Percentiles rank a stretch among this genome's conserved stretches.
These are phyloP conservation scores for Grallaria varia DNA, from an alignment of 2,113 vertebrate genomes.

Conservation along the genomic window DNA sequence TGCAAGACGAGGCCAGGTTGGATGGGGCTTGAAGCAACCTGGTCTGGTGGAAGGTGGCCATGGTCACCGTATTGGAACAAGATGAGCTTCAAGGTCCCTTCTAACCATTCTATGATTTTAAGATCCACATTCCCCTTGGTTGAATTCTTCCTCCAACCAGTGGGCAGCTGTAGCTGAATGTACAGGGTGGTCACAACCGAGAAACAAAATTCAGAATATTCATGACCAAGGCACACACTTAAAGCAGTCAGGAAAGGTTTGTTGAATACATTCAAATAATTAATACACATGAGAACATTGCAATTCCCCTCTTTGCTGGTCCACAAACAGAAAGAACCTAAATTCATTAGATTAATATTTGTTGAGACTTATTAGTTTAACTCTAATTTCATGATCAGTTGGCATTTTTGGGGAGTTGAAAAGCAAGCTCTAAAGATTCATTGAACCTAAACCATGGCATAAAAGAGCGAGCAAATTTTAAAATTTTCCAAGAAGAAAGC, in stretches of 20 bases:
- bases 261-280: slow-evolving; percentile 44
- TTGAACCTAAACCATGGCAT: neutral
- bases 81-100: neutral
- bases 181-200: neutral
- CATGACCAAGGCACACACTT: fast-evolving
- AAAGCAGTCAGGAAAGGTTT: neutral
- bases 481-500: neutral
- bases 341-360: slow-evolving; percentile 66
- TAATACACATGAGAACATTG: slow-evolving; percentile 16
- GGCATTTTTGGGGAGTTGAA: neutral
- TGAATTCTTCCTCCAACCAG: neutral
- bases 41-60: neutral
- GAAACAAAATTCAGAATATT: neutral
- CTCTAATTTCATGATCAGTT: slow-evolving; percentile 47
- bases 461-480: neutral
- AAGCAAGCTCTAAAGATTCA: neutral
- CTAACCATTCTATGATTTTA: neutral
- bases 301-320: slow-evolving; percentile 28
- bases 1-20: neutral
- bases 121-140: fast-evolving
- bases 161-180: fast-evolving
- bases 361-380: slow-evolving; percentile 60
- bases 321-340: slow-evolving; percentile 48
- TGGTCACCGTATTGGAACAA: neutral
- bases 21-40: neutral